Base-by-base conservation (phyloP, 2,797 vertebrate species). In the Ceryle rudis region DNA sequence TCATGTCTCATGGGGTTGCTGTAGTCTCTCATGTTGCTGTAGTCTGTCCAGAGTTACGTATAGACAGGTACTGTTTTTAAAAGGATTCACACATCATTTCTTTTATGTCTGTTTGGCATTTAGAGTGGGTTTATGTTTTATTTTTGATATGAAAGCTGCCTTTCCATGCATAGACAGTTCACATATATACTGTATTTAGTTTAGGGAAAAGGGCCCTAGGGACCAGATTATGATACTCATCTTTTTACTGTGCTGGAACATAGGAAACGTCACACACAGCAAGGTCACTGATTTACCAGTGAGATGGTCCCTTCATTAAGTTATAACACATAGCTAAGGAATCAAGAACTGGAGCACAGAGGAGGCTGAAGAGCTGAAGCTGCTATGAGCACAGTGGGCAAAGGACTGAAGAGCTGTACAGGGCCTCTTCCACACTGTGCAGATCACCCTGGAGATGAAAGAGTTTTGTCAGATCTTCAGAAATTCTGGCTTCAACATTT, bases 401-500 rank as follows among this genome's bases (percentile, higher is more conserved):
- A 67, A 71, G 72, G 26, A 28, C 54, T 35, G 37, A 69, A 65
- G 28, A 21, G 9, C 11, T 49, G 8, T 31, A 73, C 23, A 39
- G 17, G 15, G 19, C 9, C 14, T 83, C 44, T 86, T 83, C 41
- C 28, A 21, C 11, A 3, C 12, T n/a, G 28, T 1, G 0, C 35
- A 64, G 58, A 67, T 2, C 8, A 0, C 20, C 2, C 8, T 49
- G 26, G 42, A 60, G 21, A 69, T 47, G 8, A 28, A 84, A 52
- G 16, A 55, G 16, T 81, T 96, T 77, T 79, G 23, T 57, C 55
- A 35, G 64, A 12, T 42, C 66, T 64, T 95, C 47, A 91, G 0
- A 78, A 55, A 29, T 86, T 86, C 52, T 90, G 44, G 35, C 51
- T 94, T 89, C 83, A 69, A 58, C 71, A 18, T 91, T 93, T 89